A percentile compares a stretch with the other conserved stretches of the same genome.
Evolutionary conservation across 1,140 invertebrate species (phyloP).

Genomic region (Tetraneura akinire): DNA sequence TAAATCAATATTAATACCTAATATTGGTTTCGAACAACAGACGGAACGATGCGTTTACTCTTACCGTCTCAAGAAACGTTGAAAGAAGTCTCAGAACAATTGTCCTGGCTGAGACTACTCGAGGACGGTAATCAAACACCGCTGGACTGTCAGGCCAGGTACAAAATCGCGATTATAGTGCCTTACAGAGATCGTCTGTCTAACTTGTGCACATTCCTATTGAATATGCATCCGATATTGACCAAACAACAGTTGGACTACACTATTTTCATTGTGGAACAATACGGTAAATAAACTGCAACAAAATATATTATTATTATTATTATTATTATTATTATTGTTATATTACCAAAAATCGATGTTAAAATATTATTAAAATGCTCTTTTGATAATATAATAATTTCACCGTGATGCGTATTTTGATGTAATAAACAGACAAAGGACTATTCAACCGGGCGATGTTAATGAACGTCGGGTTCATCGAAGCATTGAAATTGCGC

Average conservation of each 20-base stretch:
- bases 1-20: too few species aligned
- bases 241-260: slow-evolving; percentile 90
- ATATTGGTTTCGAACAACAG: too few species aligned
- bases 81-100: slow-evolving; percentile 49
- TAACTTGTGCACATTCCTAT: slow-evolving; percentile 80
- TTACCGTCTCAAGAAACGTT: slow-evolving; percentile 49
- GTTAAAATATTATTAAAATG: too few species aligned
- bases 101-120: slow-evolving; percentile 58
- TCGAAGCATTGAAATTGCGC: slow-evolving; percentile 76
- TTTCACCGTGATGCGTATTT: slow-evolving; percentile 21
- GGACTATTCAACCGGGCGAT: slow-evolving; percentile 86
- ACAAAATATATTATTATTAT: too few species aligned
- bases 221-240: slow-evolving; percentile 88
- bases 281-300: slow-evolving; percentile 65
- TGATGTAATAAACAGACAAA: slow-evolving; percentile 60
- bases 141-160: slow-evolving; percentile 70
- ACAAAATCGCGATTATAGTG: slow-evolving; percentile 85
- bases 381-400: not conserved
- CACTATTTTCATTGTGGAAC: slow-evolving; percentile 93
- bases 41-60: slow-evolving; percentile 53
- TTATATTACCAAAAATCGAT: too few species aligned
- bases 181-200: slow-evolving; percentile 83
- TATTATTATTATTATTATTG: too few species aligned
- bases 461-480: slow-evolving; percentile 93
- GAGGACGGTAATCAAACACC: slow-evolving; percentile 79